Evolutionary conservation across 2,888 invertebrate species (phyloP).

Genomic region (Petrolisthes cinctipes): DNA sequence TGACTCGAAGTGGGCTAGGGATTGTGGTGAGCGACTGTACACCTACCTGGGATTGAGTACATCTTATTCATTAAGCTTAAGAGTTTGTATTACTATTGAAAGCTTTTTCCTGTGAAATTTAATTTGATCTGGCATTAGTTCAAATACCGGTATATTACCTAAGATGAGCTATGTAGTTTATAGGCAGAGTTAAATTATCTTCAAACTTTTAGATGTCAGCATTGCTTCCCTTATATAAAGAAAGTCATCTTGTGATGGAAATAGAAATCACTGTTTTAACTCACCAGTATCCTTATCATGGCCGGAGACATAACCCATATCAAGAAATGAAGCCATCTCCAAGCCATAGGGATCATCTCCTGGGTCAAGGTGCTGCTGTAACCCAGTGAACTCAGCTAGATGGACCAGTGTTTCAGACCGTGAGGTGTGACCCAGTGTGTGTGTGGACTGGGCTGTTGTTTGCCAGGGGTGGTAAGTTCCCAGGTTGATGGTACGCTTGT

Average conservation of each 20-base stretch:
- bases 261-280: not conserved
- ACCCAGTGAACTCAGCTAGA: constrained; percentile 46
- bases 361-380: constrained; percentile 36
- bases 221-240: not conserved
- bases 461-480: constrained; percentile 62
- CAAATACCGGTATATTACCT: no score
- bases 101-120: no score
- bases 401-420: constrained; percentile 37
- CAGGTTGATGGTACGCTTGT: constrained; percentile 22
- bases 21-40: no score
- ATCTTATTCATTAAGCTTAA: no score
- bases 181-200: no score
- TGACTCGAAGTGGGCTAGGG: no score
- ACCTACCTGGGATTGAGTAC: no score
- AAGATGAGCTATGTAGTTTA: no score
- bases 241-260: not conserved
- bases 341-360: constrained; percentile 56
- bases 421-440: constrained; percentile 48
- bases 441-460: constrained; percentile 46
- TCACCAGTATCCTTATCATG: constrained; percentile 4
- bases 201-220: no score
- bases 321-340: constrained; percentile 55
- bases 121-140: no score
- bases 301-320: constrained; percentile 40
- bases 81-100: no score